Evolutionary conservation across 1,140 invertebrate species (phyloP).

Genomic region (Bombus superbus): DNA sequence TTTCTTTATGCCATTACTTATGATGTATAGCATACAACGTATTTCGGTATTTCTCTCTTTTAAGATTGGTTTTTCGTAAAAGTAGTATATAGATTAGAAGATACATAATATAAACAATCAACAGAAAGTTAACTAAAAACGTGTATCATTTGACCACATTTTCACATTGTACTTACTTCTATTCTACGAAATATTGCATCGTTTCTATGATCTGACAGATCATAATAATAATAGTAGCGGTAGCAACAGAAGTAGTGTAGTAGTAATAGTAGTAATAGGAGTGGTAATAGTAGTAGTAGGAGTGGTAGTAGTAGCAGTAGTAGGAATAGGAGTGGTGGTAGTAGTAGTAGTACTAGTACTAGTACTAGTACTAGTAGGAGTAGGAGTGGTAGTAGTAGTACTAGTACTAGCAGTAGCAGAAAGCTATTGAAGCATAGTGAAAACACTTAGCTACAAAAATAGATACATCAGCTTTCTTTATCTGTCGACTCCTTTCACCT

Average conservation of each 20-base stretch:
- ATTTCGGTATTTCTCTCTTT: background rate
- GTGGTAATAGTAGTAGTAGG: no score
- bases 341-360: no score
- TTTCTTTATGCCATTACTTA: background rate
- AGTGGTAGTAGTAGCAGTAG: background rate
- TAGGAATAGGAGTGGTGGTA: no score
- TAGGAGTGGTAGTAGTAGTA: no score
- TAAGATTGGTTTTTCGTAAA: background rate
- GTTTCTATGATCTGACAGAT: slow-evolving; percentile 44
- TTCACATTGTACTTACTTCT: background rate
- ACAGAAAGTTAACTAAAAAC: background rate
- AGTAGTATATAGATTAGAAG: background rate
- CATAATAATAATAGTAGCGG: slow-evolving; percentile 2
- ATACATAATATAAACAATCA: background rate
- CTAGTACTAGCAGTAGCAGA: slow-evolving; percentile 4
- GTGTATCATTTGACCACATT: background rate
- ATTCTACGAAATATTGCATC: slow-evolving; percentile 48
- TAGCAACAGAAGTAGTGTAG: background rate
- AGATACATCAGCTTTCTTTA: slow-evolving; percentile 70
- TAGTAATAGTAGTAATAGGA: background rate
- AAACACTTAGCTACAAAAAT: slow-evolving; percentile 78
- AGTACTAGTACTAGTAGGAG: no score
- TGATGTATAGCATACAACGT: background rate
- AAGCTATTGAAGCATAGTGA: slow-evolving; percentile 71
- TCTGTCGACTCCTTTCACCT: slow-evolving; percentile 33